These are phyloP conservation scores for Desmodus rotundus DNA, from an alignment of 2,113 vertebrate genomes.

Conservation along the genomic window DNA sequence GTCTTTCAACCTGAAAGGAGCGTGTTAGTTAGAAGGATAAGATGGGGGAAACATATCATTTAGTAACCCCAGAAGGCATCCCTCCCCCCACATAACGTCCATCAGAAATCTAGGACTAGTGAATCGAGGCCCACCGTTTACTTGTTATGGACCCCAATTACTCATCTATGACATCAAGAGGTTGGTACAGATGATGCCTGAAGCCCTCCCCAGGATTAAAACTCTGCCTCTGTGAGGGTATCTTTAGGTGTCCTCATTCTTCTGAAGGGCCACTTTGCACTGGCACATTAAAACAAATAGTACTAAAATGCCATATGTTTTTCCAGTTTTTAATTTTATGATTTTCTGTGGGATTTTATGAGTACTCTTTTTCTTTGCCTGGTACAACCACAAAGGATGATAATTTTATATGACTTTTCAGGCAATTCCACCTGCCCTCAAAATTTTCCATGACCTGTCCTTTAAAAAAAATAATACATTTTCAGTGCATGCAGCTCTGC, in stretches of 20 bases:
- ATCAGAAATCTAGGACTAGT: neutral
- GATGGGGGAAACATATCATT: neutral
- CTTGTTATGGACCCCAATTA: neutral
- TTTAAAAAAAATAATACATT: neutral
- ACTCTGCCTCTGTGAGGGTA: neutral
- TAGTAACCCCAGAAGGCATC: neutral
- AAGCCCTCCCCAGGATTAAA: neutral
- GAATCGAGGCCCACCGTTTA: neutral
- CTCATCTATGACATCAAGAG: neutral
- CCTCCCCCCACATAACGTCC: neutral
- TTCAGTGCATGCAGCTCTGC: neutral
- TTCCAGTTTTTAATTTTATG: conserved; percentile 20
- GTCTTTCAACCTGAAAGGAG: neutral
- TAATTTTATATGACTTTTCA: conserved; percentile 43
- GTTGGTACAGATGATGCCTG: neutral
- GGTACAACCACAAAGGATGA: conserved; percentile 30
- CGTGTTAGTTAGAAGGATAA: neutral
- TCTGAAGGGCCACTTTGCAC: neutral
- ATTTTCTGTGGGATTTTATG: neutral
- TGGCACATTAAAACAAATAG: neutral
- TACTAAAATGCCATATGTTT: neutral
- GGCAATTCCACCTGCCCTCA: conserved; percentile 9
- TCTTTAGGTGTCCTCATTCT: neutral
- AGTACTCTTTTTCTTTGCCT: conserved; percentile 2
- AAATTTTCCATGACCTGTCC: conserved; percentile 10